Percentiles rank a stretch among this genome's conserved stretches.
Conservation (phyloP, 2,113 vertebrate species). For the Penelope pileata region DNA sequence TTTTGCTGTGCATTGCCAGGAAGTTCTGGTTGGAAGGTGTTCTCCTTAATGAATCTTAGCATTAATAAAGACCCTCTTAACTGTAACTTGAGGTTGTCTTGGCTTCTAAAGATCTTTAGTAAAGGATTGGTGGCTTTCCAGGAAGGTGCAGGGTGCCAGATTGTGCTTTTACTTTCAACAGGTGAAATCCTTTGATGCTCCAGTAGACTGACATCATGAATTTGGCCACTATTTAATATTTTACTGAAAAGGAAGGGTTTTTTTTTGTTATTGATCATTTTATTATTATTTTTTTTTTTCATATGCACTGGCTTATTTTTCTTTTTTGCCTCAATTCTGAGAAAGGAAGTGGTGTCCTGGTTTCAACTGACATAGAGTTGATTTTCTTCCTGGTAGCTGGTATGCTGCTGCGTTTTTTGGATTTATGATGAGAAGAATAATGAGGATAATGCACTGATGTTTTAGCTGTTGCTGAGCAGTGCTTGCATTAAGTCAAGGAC, state of each 20-base stretch:
- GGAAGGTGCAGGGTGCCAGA: background rate
- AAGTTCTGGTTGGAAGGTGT: background rate
- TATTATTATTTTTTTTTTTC: background rate
- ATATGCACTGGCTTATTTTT: background rate
- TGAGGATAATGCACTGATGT: background rate
- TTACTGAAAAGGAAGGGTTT: background rate
- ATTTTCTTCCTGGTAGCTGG: background rate
- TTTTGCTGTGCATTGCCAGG: background rate
- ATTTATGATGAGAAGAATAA: background rate
- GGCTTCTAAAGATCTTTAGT: background rate
- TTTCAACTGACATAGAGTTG: background rate
- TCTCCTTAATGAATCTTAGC: background rate
- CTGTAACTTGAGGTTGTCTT: background rate
- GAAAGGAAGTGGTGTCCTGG: background rate
- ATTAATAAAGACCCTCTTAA: background rate
- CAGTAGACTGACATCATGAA: background rate
- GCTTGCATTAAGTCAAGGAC: background rate
- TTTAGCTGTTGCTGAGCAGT: background rate
- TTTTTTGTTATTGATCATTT: background rate
- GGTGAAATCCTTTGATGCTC: background rate
- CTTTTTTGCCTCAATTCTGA: background rate
- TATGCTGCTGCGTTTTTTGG: background rate
- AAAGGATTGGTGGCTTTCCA: background rate
- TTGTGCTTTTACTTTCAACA: background rate
- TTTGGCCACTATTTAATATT: background rate